Percentiles rank a stretch among this genome's conserved stretches.
Evolutionary conservation across 92 coral and sea anemone species (phyloP).

Genomic region (Parazoanthus darwini): DNA sequence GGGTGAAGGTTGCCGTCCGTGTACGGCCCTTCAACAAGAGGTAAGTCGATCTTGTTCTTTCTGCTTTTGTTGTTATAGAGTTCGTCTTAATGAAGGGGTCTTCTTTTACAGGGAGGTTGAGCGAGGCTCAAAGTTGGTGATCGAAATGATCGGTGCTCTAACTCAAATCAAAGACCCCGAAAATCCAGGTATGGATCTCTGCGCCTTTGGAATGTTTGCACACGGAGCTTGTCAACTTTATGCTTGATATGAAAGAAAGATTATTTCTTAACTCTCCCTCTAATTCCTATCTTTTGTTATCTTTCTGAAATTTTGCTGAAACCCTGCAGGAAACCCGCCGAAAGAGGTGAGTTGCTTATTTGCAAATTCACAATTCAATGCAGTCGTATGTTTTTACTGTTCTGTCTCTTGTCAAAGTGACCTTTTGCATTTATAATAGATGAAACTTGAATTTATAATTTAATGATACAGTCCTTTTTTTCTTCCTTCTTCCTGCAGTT

Average conservation of each 20-base stretch:
- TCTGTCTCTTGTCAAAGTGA: slow-evolving; percentile 7
- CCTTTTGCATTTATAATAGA: background rate
- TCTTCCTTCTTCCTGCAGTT: slow-evolving; percentile 61
- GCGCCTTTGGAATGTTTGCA: slow-evolving; percentile 88
- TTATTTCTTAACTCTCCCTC: slow-evolving; percentile 14
- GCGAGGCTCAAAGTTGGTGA: slow-evolving; percentile 80
- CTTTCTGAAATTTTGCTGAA: slow-evolving; percentile 21
- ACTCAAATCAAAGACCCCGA: slow-evolving; percentile 95
- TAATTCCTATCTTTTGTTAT: slow-evolving; percentile 3
- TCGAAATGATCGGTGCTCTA: slow-evolving; percentile 89
- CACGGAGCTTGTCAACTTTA: slow-evolving; percentile 11
- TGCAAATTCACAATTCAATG: slow-evolving; percentile 17
- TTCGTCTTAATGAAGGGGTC: background rate
- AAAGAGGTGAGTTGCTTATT: slow-evolving; percentile 73
- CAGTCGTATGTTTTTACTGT: background rate
- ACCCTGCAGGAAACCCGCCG: slow-evolving; percentile 77
- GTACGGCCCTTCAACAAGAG: slow-evolving; percentile 98
- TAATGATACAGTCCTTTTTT: background rate
- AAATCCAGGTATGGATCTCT: slow-evolving; percentile 65
- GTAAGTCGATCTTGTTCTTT: slow-evolving; percentile 50
- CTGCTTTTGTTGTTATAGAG: background rate
- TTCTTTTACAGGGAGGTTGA: slow-evolving; percentile 77
- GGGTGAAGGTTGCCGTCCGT: slow-evolving; percentile 99
- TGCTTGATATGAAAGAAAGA: background rate
- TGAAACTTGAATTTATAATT: too few species aligned